phyloP scores from a whole-genome alignment of 2,797 vertebrate species.

The Holocentrus rufus region DNA sequence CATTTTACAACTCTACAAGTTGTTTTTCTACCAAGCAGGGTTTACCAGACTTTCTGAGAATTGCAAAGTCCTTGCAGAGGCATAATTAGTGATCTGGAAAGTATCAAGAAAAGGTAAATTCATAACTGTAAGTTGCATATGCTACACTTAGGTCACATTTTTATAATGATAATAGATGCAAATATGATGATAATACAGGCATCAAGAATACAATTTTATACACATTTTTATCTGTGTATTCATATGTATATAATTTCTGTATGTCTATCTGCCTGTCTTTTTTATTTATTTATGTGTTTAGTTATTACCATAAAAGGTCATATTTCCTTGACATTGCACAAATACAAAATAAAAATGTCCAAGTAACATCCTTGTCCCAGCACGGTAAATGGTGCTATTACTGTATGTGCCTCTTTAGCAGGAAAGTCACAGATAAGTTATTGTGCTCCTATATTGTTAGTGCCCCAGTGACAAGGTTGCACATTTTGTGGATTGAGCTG shows the following conservation, averaged over 20 bases:
- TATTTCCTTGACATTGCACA: constrained; percentile 31
- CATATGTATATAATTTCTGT: too few relatives aligned
- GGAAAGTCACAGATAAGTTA: constrained; percentile 47
- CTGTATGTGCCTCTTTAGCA: constrained; percentile 6
- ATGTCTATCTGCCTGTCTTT: too few relatives aligned
- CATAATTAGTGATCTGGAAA: constrained; percentile 70
- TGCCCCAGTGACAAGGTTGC: constrained; percentile 34
- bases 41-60: constrained; percentile 59
- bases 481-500: constrained; percentile 38
- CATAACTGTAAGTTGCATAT: constrained; percentile 43
- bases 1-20: constrained; percentile 28
- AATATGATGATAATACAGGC: too few relatives aligned
- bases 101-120: constrained; percentile 55
- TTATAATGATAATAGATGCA: neutral
- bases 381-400: constrained; percentile 34
- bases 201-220: too few relatives aligned
- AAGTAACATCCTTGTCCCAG: constrained; percentile 12
- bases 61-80: constrained; percentile 63
- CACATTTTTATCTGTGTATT: too few relatives aligned
- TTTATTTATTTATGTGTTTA: too few relatives aligned
- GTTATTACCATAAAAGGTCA: neutral
- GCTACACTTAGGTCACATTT: constrained; percentile 42
- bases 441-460: constrained; percentile 6
- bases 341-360: constrained; percentile 15
- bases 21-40: constrained; percentile 52